phyloP scores from a whole-genome alignment of 2,113 vertebrate species.

The Antechinus stuartii region DNA sequence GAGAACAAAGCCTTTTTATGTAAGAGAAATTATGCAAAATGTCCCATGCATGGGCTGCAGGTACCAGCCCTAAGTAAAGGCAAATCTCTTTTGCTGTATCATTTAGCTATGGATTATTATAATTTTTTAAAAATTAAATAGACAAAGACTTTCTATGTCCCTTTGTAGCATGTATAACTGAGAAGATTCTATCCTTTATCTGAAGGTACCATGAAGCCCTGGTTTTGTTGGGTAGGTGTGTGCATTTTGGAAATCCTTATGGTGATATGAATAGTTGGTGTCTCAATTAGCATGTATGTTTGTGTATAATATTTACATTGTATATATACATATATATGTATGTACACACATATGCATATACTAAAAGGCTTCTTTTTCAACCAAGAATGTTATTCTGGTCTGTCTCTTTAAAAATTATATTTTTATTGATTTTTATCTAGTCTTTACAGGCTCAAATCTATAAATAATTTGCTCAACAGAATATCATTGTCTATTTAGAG shows the following conservation, averaged over 20 bases:
- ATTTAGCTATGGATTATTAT: constrained; percentile 48
- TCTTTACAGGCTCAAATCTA: neutral
- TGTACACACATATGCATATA: neutral
- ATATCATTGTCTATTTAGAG: constrained; percentile 30
- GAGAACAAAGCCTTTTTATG: constrained; percentile 85
- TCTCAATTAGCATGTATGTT: constrained; percentile 3
- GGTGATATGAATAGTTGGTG: constrained; percentile 36
- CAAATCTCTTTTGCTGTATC: constrained; percentile 59
- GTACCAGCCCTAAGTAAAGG: constrained; percentile 68
- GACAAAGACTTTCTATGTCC: constrained; percentile 49
- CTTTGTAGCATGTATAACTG: neutral
- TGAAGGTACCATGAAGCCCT: constrained; percentile 7
- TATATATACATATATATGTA: neutral
- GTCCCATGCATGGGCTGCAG: constrained; percentile 72
- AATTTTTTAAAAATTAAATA: constrained; percentile 7
- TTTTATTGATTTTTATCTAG: constrained; percentile 21
- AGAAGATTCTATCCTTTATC: constrained; percentile 23
- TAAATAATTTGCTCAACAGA: constrained; percentile 13
- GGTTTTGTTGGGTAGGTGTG: constrained; percentile 16
- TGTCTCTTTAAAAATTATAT: neutral
- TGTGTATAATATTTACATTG: neutral
- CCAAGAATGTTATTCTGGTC: neutral
- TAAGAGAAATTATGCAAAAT: constrained; percentile 71
- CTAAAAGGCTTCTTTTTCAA: neutral
- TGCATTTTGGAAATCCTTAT: constrained; percentile 43